phyloP scores from a whole-genome alignment of 2,888 invertebrate species.

The Cataglyphis rosenhaueri region DNA sequence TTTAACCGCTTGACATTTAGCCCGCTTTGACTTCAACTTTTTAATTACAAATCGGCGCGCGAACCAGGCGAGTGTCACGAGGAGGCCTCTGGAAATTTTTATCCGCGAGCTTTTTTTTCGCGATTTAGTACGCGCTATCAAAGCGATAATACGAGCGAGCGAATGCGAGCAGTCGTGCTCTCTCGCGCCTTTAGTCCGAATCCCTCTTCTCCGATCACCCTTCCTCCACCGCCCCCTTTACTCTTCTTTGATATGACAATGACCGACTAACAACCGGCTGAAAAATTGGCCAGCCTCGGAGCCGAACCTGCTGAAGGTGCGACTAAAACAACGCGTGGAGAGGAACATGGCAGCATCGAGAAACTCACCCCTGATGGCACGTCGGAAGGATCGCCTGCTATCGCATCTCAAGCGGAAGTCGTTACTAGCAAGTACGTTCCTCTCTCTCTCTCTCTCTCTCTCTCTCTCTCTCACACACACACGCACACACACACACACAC shows the following conservation, averaged over 20 bases:
- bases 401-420: slow-evolving; percentile 92
- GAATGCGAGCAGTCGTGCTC: slow-evolving; percentile 12
- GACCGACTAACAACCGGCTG: slow-evolving; percentile 83
- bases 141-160: slow-evolving; percentile 39
- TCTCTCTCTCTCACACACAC: background rate
- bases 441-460: slow-evolving; percentile 29
- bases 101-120: background rate
- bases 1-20: slow-evolving; percentile 13
- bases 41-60: background rate
- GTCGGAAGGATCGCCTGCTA: slow-evolving; percentile 92
- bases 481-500: no score
- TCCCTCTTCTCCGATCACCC: background rate
- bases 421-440: slow-evolving; percentile 87
- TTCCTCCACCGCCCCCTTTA: background rate
- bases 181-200: background rate
- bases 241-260: slow-evolving; percentile 77
- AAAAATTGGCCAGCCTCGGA: slow-evolving; percentile 92
- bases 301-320: slow-evolving; percentile 97
- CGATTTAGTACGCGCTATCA: background rate
- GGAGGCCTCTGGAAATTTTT: background rate
- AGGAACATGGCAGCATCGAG: slow-evolving; percentile 88
- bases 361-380: slow-evolving; percentile 94
- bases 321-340: slow-evolving; percentile 97
- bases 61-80: slow-evolving; percentile 7
- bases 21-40: background rate